Evolutionary conservation across 2,888 invertebrate species (phyloP), one percentile per base, ranked within the genome.

Genomic region (Cerceris rybyensis): DNA sequence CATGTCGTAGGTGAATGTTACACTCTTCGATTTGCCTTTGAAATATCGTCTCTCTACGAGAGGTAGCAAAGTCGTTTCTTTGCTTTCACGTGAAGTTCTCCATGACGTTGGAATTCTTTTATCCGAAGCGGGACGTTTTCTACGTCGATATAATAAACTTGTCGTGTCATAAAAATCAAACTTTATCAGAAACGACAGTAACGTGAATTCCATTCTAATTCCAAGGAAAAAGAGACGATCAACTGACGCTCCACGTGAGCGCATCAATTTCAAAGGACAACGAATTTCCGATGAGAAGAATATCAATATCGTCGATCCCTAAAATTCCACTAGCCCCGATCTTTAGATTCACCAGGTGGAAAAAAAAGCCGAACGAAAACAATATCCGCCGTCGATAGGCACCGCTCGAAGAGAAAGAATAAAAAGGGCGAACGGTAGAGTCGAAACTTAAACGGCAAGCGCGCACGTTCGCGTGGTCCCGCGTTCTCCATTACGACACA

Each of bases 41-140:
- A 76, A 76, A 76, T 76, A 72, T 72, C 63, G 72, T 61, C 72
- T 58, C 72, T 58, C 66, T 7, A 6, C 54, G 50, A 63, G 66
- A 71, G 66, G 75, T 43, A 67, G 57, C 60, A 68, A 68, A 67
- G 63, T 13, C 41, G n/a, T 16, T 57, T 67, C 52, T 64, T 65
- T 58, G 76, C 63, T 72, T 66, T 64, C 75, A 70, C 67, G 76
- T 61, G 61, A 76, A 76, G 64, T 76, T 72, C 76, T 66, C 46
- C 61, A 61, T 59, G 72, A 76, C 67, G 68, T 58, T 67, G 63
- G 66, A 72, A 76, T 52, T 72, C 61, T 60, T 67, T 76, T 76
- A 72, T 63, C 60, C 71, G 64, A 71, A 66, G 11, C 42, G 50
- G 66, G 55, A 57, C 52, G 57, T 71, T 64, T 65, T 61, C 54